Base-by-base conservation (phyloP, 1,140 invertebrate species). In the Tetramorium simillimum region DNA sequence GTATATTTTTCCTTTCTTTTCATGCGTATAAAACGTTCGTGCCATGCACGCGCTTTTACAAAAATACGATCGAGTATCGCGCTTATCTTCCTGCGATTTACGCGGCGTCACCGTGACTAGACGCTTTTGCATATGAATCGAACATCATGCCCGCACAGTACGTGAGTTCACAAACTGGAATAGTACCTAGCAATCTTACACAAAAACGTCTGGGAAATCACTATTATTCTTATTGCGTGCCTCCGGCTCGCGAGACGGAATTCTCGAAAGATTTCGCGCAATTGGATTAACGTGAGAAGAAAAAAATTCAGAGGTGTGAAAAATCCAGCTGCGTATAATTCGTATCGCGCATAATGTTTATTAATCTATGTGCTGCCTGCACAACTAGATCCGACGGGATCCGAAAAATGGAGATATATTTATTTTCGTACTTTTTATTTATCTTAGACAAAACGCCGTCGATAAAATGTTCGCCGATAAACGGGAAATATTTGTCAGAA, bases 51-150 rank as follows among this genome's bases (percentile, higher is more conserved):
- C 7, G 16, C 28, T 51, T 33, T 33, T 33, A 24, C 28, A 51
- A 49, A 65, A 80, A 43, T 33, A 46, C 53, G 21, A 24, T 46
- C 51, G 65, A 56, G 28, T 70, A 53, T 81, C 62, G 33, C 4
- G 21, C 40, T 82, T 82, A 82, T 82, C 67, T 82, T 28, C 3
- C 16, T 33, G 40, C 24, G 33, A 70, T 51, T 58, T 58, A 4
- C 9, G 21, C n/a, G 88, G 86, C 84, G 88, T 92, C 90, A 93
- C 63, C 82, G 65, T 93, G 93, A 93, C 92, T 93, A 88, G 82
- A 81, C 88, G 86, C 58, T 80, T 80, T 78, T 73, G 46, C 33
- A 70, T 81, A 81, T 70, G 46, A 81, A 81, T 81, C 40, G 40
- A 33, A 73, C 67, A 33, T 56, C 49, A 72, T 56, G 49, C 37